Base-by-base conservation (phyloP, 2,797 vertebrate genomes). In the Pseudomugil gertrudae region DNA sequence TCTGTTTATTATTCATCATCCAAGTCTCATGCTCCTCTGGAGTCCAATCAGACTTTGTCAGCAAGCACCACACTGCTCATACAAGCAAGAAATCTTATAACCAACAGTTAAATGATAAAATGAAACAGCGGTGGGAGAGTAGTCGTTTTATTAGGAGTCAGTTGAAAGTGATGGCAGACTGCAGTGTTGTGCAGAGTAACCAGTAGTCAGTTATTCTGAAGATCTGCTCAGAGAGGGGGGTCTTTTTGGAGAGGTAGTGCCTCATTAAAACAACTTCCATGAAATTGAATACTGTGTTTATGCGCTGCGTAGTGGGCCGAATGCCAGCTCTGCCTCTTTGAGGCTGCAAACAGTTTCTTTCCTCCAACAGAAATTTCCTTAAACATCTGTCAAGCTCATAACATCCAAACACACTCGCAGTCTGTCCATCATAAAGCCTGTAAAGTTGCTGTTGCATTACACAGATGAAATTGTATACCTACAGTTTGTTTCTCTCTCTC, bases 261-360 rank as follows among this genome's bases (percentile, higher is more conserved):
- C 57, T 62, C 71, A 76, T 91, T 88, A 88, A 91, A 89, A 76
- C 65, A 77, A 63, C 74, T 66, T 57, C 74, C 79, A 76, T 90
- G 73, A 90, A 82, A 89, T 73, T 79, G 66, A 85, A 73, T 74
- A 58, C 61, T 63, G 81, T 81, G 82, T 91, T 90, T 82, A 87
- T 83, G 68, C 73, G 74, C 72, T 65, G 63, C 64, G 57, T n/a
- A 57, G 64, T 38, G 50, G 64, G 60, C 72, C 57, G 69, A 50
- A 69, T 71, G 78, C 74, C 86, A 79, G 52, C 43, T 33, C 66
- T 76, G 75, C 63, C 79, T 70, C 67, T 72, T 80, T 54, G 4
- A 58, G 35, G 85, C 76, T 73, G 72, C 88, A 84, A 79, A 69
- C 77, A 81, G 71, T 63, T 79, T 69, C 82, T 87, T 81, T 78